A percentile compares a stretch with the other conserved stretches of the same genome.
Conservation (phyloP, 2,888 invertebrate species). For the Ochropleura leucogaster region DNA sequence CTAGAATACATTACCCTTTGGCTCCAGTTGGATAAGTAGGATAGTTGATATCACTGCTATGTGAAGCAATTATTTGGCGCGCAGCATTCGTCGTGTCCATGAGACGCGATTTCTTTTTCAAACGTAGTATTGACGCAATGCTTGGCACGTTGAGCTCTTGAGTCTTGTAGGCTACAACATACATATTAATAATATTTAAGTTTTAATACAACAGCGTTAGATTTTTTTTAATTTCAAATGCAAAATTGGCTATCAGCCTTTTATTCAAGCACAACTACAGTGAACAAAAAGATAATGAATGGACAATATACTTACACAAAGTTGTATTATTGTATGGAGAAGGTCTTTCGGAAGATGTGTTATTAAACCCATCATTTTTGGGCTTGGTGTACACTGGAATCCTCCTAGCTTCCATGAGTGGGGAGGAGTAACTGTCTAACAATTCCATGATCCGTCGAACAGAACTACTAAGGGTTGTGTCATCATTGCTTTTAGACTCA, state of each 20-base stretch:
- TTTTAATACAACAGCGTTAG: not conserved
- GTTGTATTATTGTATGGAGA: constrained; percentile 39
- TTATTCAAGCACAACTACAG: not conserved
- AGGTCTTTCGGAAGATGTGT: constrained; percentile 29
- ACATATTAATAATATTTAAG: constrained; percentile 1
- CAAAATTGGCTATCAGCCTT: not conserved
- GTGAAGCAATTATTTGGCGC: constrained; percentile 90
- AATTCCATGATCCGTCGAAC: constrained; percentile 95
- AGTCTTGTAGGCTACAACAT: constrained; percentile 76
- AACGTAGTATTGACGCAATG: constrained; percentile 91
- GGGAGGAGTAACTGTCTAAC: constrained; percentile 95
- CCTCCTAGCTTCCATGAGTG: constrained; percentile 94
- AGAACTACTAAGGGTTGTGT: constrained; percentile 91
- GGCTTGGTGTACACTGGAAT: constrained; percentile 89
- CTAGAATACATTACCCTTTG: constrained; percentile 58
- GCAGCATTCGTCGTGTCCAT: constrained; percentile 92
- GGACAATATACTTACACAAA: constrained; percentile 53
- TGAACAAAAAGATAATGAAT: constrained; percentile 3
- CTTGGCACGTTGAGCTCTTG: constrained; percentile 91
- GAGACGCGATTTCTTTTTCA: constrained; percentile 90
- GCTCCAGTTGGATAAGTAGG: constrained; percentile 70
- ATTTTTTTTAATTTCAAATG: constrained; percentile 3
- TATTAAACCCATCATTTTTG: constrained; percentile 57
- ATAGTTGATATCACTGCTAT: constrained; percentile 83
- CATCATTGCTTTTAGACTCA: constrained; percentile 69